These are phyloP conservation scores for Ranitomeya variabilis DNA, from an alignment of 2,113 vertebrate genomes.

Conservation along the genomic window DNA sequence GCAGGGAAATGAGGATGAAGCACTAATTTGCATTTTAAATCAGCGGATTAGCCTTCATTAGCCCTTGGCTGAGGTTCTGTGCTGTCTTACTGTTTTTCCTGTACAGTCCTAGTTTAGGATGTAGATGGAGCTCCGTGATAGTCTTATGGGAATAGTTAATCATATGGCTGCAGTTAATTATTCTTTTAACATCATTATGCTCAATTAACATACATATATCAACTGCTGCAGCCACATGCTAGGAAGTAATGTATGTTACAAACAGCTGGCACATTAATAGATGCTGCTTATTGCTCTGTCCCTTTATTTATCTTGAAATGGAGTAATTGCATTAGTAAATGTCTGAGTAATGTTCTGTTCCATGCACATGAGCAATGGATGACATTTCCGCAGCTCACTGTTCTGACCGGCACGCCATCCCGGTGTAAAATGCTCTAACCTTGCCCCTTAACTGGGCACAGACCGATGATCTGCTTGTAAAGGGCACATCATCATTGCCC, in stretches of 20 bases:
- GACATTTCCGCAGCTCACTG: background rate
- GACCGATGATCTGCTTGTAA: background rate
- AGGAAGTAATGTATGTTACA: constrained; percentile 31
- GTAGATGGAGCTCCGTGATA: constrained; percentile 16
- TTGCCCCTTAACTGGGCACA: background rate
- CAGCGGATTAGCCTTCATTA: constrained; percentile 42
- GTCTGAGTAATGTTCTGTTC: constrained; percentile 15
- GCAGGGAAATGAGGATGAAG: constrained; percentile 16
- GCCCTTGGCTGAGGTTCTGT: constrained; percentile 22
- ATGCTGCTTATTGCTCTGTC: constrained; percentile 27
- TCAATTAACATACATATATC: constrained; percentile 52
- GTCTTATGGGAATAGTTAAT: constrained; percentile 53
- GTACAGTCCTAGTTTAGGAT: constrained; percentile 39
- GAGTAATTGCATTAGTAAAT: constrained; percentile 40
- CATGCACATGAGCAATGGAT: constrained; percentile 7
- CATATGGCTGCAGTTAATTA: constrained; percentile 56
- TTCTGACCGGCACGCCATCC: background rate
- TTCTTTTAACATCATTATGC: constrained; percentile 57
- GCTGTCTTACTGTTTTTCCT: constrained; percentile 20
- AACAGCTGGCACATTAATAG: constrained; percentile 36
- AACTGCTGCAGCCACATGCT: constrained; percentile 37
- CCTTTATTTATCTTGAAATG: constrained; percentile 31
- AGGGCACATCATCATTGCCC: background rate
- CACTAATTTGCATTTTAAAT: constrained; percentile 45
- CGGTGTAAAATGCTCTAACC: background rate